These are phyloP conservation scores for Pseudomugil tenellus DNA, from an alignment of 2,797 vertebrate genomes.

Conservation along the genomic window DNA sequence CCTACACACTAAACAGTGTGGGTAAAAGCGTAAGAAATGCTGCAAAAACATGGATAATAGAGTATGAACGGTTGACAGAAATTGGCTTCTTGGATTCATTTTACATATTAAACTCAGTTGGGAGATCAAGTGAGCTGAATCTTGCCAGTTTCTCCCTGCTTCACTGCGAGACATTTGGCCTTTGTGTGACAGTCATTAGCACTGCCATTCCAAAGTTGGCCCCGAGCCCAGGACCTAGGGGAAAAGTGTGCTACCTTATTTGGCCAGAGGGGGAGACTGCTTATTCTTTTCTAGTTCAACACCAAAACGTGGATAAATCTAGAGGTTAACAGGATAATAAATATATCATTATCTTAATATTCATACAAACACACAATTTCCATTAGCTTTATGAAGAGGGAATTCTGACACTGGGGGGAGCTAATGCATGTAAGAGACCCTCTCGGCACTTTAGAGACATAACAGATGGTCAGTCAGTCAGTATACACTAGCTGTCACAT, in stretches of 20 bases:
- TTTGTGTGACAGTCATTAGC: slow-evolving; percentile 80
- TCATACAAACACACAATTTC: slow-evolving; percentile 8
- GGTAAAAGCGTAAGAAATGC: slow-evolving; percentile 2
- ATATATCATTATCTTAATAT: neutral
- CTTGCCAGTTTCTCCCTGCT: slow-evolving; percentile 54
- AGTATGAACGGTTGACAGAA: slow-evolving; percentile 23
- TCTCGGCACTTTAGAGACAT: slow-evolving; percentile 41
- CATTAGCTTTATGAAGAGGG: slow-evolving; percentile 23
- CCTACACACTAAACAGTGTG: neutral
- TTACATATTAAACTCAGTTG: slow-evolving; percentile 45
- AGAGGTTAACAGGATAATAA: neutral
- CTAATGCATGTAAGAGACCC: slow-evolving; percentile 22
- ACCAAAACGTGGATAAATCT: slow-evolving; percentile 13
- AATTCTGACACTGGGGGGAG: slow-evolving; percentile 25
- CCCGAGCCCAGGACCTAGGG: slow-evolving; percentile 49
- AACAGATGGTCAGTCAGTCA: slow-evolving; percentile 49
- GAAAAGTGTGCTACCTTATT: slow-evolving; percentile 23
- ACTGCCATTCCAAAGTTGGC: slow-evolving; percentile 71
- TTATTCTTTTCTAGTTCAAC: slow-evolving; percentile 20
- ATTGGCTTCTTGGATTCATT: slow-evolving; percentile 49
- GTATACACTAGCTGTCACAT: slow-evolving; percentile 26
- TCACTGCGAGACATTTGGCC: slow-evolving; percentile 75
- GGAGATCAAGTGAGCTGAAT: slow-evolving; percentile 57
- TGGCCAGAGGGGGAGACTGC: slow-evolving; percentile 35
- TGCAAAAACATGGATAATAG: slow-evolving; percentile 12